A percentile compares a stretch with the other conserved stretches of the same genome.
phyloP scores from a whole-genome alignment of 2,888 invertebrate genomes.

The Dysmachus trigonus region DNA sequence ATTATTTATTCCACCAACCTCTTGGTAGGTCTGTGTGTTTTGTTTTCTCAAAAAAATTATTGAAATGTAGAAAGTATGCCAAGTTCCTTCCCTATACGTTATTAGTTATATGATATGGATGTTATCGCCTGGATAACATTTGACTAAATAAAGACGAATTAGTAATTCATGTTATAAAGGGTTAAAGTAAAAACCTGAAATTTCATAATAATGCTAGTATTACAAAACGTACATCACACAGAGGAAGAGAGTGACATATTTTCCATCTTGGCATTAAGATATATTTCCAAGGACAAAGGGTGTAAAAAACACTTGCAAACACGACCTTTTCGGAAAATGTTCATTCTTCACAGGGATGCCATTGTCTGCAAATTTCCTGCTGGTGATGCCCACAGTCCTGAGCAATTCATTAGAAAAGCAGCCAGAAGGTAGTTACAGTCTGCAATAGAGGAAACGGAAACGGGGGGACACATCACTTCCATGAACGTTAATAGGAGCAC shows the following conservation, averaged over 20 bases:
- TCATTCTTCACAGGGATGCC: not conserved
- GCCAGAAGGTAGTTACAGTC: conserved; percentile 27
- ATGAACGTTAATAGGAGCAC: not conserved
- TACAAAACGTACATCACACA: not conserved
- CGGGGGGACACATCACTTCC: conserved; percentile 11
- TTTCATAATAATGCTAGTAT: not conserved
- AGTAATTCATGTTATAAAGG: not conserved
- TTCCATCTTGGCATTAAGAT: not conserved
- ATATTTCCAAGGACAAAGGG: not conserved
- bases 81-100: too few relatives aligned
- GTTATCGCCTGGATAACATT: too few relatives aligned
- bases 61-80: too few relatives aligned
- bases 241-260: not conserved
- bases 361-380: conserved; percentile 20
- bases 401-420: conserved; percentile 27
- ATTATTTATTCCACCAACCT: too few relatives aligned
- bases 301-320: not conserved
- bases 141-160: not conserved
- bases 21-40: too few relatives aligned
- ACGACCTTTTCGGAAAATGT: conserved; percentile 14
- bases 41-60: too few relatives aligned
- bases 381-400: conserved; percentile 7
- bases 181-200: not conserved
- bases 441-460: conserved; percentile 16
- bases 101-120: too few relatives aligned